A percentile compares a stretch with the other conserved stretches of the same genome.
Conservation (phyloP, 2,888 invertebrate species). For the Deladenus siricidicola region DNA sequence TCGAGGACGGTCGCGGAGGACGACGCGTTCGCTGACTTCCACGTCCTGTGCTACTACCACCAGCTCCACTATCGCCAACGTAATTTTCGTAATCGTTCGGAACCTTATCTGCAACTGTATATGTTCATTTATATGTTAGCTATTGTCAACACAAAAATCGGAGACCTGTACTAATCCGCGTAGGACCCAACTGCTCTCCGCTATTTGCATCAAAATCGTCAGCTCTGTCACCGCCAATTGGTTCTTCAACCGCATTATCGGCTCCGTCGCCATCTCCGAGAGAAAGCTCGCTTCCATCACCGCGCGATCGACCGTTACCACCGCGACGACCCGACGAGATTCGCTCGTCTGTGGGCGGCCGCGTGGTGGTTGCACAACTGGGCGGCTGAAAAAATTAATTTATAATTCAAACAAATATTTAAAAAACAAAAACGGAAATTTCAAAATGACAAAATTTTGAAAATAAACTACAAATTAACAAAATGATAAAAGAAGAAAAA, state of each 20-base stretch:
- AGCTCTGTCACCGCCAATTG: not conserved
- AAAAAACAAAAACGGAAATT: not conserved
- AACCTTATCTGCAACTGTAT: not conserved
- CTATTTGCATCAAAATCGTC: too few species aligned
- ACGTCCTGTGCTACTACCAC: not conserved
- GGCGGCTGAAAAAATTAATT: conserved; percentile 29
- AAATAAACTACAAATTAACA: too few species aligned
- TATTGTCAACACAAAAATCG: not conserved
- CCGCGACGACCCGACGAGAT: not conserved
- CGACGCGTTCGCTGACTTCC: not conserved
- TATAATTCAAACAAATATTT: not conserved
- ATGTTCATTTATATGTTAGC: too few species aligned
- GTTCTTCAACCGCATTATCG: not conserved
- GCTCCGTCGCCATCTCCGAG: conserved; percentile 1
- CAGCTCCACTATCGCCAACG: not conserved
- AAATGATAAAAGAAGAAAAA: too few species aligned
- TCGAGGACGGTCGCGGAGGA: not conserved
- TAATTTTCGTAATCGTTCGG: not conserved
- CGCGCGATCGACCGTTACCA: conserved; percentile 5
- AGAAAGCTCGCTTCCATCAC: not conserved
- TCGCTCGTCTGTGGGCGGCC: conserved; percentile 29
- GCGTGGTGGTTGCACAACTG: conserved; percentile 23
- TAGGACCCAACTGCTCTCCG: not conserved
- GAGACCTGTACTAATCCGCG: not conserved
- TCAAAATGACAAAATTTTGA: not conserved